Conservation (phyloP, 2,113 vertebrate species). For the Oryzias javanicus region DNA sequence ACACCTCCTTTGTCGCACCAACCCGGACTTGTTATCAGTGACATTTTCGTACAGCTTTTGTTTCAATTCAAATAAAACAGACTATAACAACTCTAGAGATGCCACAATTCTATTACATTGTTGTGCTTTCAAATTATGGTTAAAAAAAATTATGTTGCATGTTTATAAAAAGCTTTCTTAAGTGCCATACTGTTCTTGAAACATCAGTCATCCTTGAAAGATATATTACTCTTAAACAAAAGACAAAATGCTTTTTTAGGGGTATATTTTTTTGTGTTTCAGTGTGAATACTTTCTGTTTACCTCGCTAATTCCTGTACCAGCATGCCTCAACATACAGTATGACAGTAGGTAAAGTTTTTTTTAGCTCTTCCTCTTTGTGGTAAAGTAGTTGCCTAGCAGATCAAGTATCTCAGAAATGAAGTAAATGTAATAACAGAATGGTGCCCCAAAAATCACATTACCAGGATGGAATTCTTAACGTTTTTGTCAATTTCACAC, state of each 20-base stretch:
- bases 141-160: too few species aligned
- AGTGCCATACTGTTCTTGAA: too few species aligned
- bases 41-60: neutral
- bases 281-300: neutral
- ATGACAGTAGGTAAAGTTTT: neutral
- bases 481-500: too few species aligned
- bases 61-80: neutral
- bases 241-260: neutral
- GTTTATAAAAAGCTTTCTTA: too few species aligned
- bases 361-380: neutral
- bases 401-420: neutral
- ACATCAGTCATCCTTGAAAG: too few species aligned
- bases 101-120: too few species aligned
- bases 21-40: neutral
- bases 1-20: neutral
- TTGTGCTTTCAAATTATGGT: too few species aligned
- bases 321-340: neutral
- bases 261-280: too few species aligned
- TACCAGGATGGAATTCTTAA: too few species aligned
- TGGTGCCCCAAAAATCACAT: neutral
- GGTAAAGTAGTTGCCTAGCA: neutral
- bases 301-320: neutral
- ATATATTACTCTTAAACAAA: neutral
- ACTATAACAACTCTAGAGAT: too few species aligned
- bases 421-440: neutral